Base-by-base conservation (phyloP, 2,113 vertebrate species). In the Aphyosemion australe region DNA sequence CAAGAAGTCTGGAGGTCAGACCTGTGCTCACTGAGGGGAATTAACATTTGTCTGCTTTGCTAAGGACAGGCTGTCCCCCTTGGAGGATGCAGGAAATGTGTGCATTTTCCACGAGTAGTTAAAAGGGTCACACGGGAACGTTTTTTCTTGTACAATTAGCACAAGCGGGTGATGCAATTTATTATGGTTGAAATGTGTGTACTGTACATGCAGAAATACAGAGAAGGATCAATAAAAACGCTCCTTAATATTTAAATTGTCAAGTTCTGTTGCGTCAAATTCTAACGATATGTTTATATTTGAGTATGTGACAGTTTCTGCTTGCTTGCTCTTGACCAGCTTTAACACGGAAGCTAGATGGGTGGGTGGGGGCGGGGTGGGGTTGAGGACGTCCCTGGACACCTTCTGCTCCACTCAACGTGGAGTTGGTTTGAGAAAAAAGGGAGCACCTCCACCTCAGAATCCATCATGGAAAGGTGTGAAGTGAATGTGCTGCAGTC, bases 271-370 rank as follows among this genome's bases (percentile, higher is more conserved):
- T 7, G 26, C 12, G 48, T n/a, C 60, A 21, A 50, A 41, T n/a
- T n/a, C 1, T 15, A 5, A 8, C 12, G 45, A 7, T 43, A 50
- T 65, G 19, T 56, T 62, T 69, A n/a, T 61, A 18, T 78, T 21
- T 43, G 16, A 32, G 50, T 74, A 46, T 50, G 34, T 46, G 46
- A 43, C 75, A 45, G 57, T 39, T 79, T 78, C 53, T 52, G 39
- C 62, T 86, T 90, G 82, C 90, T 90, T 92, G 92, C 92, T 95
- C 95, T 95, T 95, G 94, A 95, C 93, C 93, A 93, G 90, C 78
- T 84, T 91, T 85, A 81, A 77, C 79, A 92, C 92, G 89, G 90
- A n/a, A 16, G 32, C 11, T 37, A 34, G 16, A 13, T 39, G 53
- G 53, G 9, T 39, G 53, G 53, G 9, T 19, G 52, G 34, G 10